These are phyloP conservation scores for Tauraco erythrolophus DNA, from an alignment of 2,113 vertebrate genomes.

Conservation along the genomic window DNA sequence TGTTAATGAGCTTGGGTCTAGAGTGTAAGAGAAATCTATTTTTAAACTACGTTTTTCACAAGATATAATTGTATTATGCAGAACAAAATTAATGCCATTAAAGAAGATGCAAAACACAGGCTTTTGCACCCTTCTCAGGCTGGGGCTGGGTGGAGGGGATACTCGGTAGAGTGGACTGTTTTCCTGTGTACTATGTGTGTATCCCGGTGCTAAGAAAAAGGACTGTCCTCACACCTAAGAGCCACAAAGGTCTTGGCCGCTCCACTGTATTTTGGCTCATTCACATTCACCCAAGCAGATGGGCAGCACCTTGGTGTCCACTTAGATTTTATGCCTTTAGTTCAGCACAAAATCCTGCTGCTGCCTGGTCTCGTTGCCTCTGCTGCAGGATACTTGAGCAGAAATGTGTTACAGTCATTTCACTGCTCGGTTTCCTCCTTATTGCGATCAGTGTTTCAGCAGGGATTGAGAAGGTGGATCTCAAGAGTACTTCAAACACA, in stretches of 20 bases:
- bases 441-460: rapidly evolving
- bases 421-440: background rate
- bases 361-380: background rate
- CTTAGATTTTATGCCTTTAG: background rate
- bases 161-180: rapidly evolving
- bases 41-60: background rate
- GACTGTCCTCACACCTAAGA: background rate
- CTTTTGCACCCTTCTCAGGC: background rate
- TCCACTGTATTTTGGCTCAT: background rate
- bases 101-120: background rate
- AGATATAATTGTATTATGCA: background rate
- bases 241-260: background rate
- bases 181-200: background rate
- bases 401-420: background rate
- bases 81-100: background rate
- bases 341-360: background rate
- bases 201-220: background rate
- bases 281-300: background rate
- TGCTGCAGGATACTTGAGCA: background rate
- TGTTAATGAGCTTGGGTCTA: constrained; percentile 15
- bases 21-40: background rate
- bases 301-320: background rate
- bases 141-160: background rate
- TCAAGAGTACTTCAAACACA: background rate
- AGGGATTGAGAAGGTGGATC: background rate